Percentiles rank a stretch among this genome's conserved stretches.
Conservation (phyloP, 2,888 invertebrate genomes). For the Thymelicus lineola region DNA sequence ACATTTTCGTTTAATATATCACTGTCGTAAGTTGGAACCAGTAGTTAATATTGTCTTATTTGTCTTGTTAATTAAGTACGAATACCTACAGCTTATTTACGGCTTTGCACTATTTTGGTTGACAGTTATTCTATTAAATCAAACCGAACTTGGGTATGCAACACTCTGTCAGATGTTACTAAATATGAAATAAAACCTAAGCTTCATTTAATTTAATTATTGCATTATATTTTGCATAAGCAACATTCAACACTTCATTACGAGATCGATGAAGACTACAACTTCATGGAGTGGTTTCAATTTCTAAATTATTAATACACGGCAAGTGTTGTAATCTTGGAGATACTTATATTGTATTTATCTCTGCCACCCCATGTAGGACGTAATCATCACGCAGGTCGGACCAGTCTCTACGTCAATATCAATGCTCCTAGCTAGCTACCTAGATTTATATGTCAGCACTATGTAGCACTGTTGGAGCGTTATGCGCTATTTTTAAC, state of each 20-base stretch:
- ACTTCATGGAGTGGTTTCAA: not conserved
- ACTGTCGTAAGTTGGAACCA: not conserved
- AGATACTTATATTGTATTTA: constrained; percentile 10
- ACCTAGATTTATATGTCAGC: constrained; percentile 17
- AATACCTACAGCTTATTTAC: too few species aligned
- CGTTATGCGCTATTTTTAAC: constrained; percentile 8
- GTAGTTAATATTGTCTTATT: too few species aligned
- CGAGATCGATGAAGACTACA: not conserved
- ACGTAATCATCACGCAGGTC: constrained; percentile 50
- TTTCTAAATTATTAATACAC: not conserved
- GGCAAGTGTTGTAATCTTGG: not conserved
- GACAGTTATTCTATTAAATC: not conserved
- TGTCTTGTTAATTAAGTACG: too few species aligned
- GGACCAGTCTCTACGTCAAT: constrained; percentile 51
- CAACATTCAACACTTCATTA: constrained; percentile 41
- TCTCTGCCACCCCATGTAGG: constrained; percentile 36
- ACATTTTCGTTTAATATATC: not conserved
- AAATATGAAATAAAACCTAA: constrained; percentile 15
- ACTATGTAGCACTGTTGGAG: not conserved
- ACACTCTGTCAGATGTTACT: constrained; percentile 2
- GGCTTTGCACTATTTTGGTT: not conserved
- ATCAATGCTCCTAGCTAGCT: constrained; percentile 35
- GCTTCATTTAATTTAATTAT: constrained; percentile 60
- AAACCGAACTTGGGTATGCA: not conserved
- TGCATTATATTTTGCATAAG: constrained; percentile 55